Base-by-base conservation (phyloP, 2,113 vertebrate species). In the Nothobranchius furzeri region DNA sequence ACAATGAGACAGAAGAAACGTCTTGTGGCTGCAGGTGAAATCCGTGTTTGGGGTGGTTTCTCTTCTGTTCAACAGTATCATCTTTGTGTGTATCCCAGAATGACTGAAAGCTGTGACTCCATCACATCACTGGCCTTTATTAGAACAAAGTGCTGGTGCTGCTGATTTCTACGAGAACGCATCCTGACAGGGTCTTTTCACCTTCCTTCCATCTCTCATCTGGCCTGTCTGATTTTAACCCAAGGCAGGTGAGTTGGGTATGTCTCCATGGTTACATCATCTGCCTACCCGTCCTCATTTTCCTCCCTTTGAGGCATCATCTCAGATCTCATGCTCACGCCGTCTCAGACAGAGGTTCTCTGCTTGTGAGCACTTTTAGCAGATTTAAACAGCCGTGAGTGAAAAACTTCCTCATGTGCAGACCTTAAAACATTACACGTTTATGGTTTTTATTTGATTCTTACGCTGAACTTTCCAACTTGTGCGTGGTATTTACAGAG, bases 231-330 rank as follows among this genome's bases (percentile, higher is more conserved):
- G 53, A 68, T 65, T 84, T 68, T 59, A 53, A 79, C 80, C 50
- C 11, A 61, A 67, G 76, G 69, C 66, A 78, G 70, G 62, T 77
- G 66, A 76, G 40, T 62, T 25, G 71, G 13, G 40, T 75, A 65
- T 78, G 85, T 88, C 78, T 79, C 68, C 66, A 47, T 66, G 24
- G 73, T 84, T 83, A 79, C 88, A 85, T 82, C 78, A 86, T 73
- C 68, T 9, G 55, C 51, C 77, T 79, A 25, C 53, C 47, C 47
- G 65, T 57, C 17, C 59, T 75, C 57, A 36, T 78, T 73, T 52
- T 25, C 43, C 62, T 68, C 48, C 52, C 71, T 57, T 49, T 83
- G 67, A 65, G 77, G 62, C 74, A 51, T 56, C 74, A 51, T 56
- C 62, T 70, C 60, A 42, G 35, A 76, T 79, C 70, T 60, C 61